Evolutionary conservation across 2,797 vertebrate species (phyloP).

Genomic region (Lates japonicus): DNA sequence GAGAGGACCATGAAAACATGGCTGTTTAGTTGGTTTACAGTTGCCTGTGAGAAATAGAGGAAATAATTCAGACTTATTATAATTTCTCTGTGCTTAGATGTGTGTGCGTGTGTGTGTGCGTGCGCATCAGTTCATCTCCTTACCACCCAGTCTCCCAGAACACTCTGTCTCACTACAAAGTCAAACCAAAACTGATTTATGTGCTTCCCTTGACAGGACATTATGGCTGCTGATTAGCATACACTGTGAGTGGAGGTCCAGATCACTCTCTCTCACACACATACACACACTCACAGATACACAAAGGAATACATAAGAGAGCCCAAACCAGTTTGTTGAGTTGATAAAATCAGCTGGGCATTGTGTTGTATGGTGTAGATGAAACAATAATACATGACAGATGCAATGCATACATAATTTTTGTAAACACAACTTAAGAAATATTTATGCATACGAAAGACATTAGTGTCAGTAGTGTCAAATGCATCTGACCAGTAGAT

Average conservation of each 20-base stretch:
- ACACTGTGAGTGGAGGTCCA: conserved; percentile 23
- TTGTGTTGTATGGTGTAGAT: background rate
- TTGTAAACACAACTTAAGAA: background rate
- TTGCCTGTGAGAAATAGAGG: conserved; percentile 2
- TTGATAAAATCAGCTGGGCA: conserved; percentile 7
- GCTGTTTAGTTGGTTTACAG: background rate
- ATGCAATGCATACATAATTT: background rate
- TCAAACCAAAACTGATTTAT: conserved; percentile 70
- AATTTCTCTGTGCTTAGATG: background rate
- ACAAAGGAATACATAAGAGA: background rate
- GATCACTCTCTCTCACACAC: background rate
- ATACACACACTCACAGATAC: background rate
- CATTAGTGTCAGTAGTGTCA: conserved; percentile 6
- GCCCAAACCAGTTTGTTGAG: background rate
- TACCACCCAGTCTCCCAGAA: conserved; percentile 40
- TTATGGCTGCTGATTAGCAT: conserved; percentile 75
- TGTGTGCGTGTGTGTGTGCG: conserved; percentile 1
- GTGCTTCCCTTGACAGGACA: conserved; percentile 62
- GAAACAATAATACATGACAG: background rate
- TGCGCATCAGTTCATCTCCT: background rate
- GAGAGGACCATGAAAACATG: background rate
- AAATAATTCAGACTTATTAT: conserved; percentile 13
- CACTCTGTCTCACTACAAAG: conserved; percentile 54
- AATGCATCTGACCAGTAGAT: background rate
- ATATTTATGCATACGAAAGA: background rate